phyloP scores from a whole-genome alignment of 2,888 invertebrate genomes.

The Pediacus dermestoides region DNA sequence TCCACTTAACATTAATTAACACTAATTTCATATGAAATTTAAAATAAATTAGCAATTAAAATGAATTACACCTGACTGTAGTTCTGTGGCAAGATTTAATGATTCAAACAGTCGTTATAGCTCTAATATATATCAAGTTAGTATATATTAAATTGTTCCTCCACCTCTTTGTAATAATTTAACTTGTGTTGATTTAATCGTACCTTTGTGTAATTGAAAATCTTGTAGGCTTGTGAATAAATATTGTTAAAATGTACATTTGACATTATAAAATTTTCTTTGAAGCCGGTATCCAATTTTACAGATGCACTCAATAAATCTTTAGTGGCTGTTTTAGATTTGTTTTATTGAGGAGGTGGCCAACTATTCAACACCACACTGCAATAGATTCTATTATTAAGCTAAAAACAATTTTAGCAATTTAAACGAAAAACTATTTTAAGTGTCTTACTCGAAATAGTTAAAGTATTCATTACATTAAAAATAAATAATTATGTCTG shows the following conservation, averaged over 20 bases:
- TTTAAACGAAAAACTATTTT: constrained; percentile 24
- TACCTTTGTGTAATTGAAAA: background rate
- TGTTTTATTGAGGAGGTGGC: constrained; percentile 28
- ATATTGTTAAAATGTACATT: constrained; percentile 24
- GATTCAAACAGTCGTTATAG: background rate
- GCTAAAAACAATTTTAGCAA: constrained; percentile 24
- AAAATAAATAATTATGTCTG: no score
- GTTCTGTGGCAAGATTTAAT: background rate
- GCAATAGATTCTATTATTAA: constrained; percentile 22
- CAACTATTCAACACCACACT: constrained; percentile 22
- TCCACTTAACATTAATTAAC: constrained; percentile 1
- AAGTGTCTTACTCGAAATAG: no score
- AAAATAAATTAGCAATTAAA: background rate
- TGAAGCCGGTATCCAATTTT: constrained; percentile 26
- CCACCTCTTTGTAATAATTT: background rate
- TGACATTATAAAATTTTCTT: constrained; percentile 28
- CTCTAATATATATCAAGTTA: no score
- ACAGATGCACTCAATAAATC: constrained; percentile 23
- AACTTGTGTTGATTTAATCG: background rate
- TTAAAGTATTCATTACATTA: no score
- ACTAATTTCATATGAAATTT: background rate
- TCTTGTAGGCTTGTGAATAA: constrained; percentile 7
- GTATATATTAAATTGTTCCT: constrained; percentile 1
- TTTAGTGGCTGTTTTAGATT: constrained; percentile 17
- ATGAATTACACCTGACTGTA: background rate